Percentiles rank a stretch among this genome's conserved stretches.
phyloP scores from a whole-genome alignment of 2,797 vertebrate species.

The Potorous gilbertii region DNA sequence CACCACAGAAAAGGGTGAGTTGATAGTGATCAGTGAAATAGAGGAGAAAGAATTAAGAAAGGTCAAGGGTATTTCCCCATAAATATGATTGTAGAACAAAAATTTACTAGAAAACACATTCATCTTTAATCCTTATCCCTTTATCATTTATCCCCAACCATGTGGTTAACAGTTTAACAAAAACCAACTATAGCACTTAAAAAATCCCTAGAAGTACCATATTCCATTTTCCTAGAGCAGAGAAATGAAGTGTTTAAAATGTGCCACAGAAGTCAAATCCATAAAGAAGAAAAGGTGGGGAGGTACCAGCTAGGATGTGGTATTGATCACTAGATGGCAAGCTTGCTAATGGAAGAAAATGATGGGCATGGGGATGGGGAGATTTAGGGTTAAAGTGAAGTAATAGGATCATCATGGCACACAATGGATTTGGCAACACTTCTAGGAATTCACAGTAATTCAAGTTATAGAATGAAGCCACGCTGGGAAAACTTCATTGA shows the following conservation, averaged over 20 bases:
- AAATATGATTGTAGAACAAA: background rate
- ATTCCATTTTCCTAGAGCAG: background rate
- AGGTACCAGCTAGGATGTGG: background rate
- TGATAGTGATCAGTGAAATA: background rate
- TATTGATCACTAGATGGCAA: background rate
- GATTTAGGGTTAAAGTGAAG: background rate
- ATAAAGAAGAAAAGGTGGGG: background rate
- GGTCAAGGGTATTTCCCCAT: background rate
- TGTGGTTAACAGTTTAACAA: background rate
- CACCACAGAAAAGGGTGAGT: background rate
- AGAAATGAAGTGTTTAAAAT: background rate
- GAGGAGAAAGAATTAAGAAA: background rate
- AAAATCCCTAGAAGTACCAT: background rate
- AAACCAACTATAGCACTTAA: background rate
- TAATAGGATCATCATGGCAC: background rate
- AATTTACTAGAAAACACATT: background rate
- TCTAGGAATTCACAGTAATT: background rate
- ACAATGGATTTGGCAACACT: background rate
- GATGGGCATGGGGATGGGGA: background rate
- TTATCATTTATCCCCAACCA: background rate
- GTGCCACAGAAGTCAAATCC: background rate
- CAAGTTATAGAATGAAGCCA: background rate
- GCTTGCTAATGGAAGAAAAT: background rate
- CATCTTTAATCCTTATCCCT: background rate
- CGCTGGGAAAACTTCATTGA: background rate